A percentile compares a stretch with the other conserved stretches of the same genome.
These are phyloP conservation scores for Motacilla alba DNA, from an alignment of 2,113 vertebrate species.

Conservation along the genomic window DNA sequence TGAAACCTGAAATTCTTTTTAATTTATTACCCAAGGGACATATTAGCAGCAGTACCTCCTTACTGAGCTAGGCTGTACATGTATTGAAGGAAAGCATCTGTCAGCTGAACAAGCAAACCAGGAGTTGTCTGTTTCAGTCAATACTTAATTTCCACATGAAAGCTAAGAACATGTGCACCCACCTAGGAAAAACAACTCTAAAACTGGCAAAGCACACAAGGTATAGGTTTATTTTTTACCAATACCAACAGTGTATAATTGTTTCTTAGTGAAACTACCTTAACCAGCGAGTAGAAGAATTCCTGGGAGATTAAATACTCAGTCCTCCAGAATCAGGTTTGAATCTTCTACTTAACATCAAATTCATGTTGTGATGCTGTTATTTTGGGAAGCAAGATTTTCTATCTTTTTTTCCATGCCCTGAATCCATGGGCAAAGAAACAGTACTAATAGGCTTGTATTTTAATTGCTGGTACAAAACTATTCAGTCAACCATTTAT, in stretches of 20 bases:
- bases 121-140: neutral
- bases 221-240: neutral
- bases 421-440: neutral
- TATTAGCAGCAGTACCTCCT: neutral
- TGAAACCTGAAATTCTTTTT: neutral
- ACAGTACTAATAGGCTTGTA: neutral
- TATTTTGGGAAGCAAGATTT: neutral
- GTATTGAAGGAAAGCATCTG: neutral
- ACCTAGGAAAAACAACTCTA: neutral
- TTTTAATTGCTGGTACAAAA: neutral
- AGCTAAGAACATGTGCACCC: neutral
- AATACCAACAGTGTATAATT: neutral
- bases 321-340: neutral
- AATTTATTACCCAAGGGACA: neutral
- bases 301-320: neutral
- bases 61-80: neutral
- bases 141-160: neutral
- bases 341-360: neutral
- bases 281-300: neutral
- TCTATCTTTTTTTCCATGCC: neutral
- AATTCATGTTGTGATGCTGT: neutral
- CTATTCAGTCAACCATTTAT: neutral
- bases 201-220: neutral
- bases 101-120: neutral
- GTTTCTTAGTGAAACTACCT: neutral